Conservation (phyloP, 2,888 invertebrate genomes). For the Perdita meconis region DNA sequence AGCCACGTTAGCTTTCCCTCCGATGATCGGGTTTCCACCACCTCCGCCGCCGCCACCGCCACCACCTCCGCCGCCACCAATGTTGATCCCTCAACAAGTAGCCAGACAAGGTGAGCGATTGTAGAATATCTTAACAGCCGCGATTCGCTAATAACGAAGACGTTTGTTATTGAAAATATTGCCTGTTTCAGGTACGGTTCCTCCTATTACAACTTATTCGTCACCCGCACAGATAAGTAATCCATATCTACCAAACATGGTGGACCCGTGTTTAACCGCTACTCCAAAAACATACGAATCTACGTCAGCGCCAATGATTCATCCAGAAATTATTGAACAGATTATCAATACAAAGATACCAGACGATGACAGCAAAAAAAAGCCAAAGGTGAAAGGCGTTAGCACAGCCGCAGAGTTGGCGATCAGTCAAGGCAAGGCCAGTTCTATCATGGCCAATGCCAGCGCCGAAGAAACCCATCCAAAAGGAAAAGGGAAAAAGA, state of each 20-base stretch:
- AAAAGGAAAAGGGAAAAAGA: conserved; percentile 86
- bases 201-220: conserved; percentile 81
- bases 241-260: conserved; percentile 79
- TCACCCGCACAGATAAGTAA: conserved; percentile 83
- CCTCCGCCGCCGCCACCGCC: conserved; percentile 90
- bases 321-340: conserved; percentile 82
- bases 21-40: conserved; percentile 87
- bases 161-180: conserved; percentile 1
- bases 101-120: conserved; percentile 81
- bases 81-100: conserved; percentile 90
- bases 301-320: conserved; percentile 78
- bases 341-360: conserved; percentile 82
- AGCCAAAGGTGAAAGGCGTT: conserved; percentile 88
- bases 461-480: conserved; percentile 81
- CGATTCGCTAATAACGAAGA: not conserved
- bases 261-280: conserved; percentile 80
- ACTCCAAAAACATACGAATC: conserved; percentile 84
- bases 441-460: conserved; percentile 83
- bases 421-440: conserved; percentile 86
- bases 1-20: conserved; percentile 83
- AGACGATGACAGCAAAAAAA: conserved; percentile 85
- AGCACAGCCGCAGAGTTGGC: conserved; percentile 88
- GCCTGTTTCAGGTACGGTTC: conserved; percentile 71
- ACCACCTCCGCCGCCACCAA: conserved; percentile 87
- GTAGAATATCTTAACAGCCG: not conserved